A percentile compares a stretch with the other conserved stretches of the same genome.
Evolutionary conservation across 2,797 vertebrate genomes (phyloP).

Genomic region (Momotus momota): DNA sequence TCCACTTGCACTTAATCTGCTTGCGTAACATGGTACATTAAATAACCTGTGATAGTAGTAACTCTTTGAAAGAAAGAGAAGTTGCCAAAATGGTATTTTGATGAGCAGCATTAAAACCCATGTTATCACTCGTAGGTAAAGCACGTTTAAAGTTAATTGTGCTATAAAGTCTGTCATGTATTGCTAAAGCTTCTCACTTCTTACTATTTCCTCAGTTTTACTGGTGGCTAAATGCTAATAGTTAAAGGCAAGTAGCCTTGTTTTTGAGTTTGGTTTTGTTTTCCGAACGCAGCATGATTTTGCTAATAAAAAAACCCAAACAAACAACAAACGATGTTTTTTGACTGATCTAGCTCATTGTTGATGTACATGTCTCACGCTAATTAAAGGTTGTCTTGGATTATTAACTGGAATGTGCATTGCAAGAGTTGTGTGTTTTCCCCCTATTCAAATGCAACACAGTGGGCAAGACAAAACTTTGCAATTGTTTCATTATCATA

Average conservation of each 20-base stretch:
- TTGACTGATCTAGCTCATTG: not conserved
- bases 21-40: accelerated
- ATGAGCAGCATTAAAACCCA: not conserved
- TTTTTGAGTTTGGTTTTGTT: not conserved
- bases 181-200: not conserved
- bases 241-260: not conserved
- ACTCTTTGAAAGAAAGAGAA: not conserved
- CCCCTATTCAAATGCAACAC: not conserved
- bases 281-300: not conserved
- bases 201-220: not conserved
- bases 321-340: not conserved
- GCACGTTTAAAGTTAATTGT: not conserved
- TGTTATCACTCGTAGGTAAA: not conserved
- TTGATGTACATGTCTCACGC: not conserved
- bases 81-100: not conserved
- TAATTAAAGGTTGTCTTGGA: not conserved
- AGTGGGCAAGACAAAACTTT: not conserved
- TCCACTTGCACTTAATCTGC: not conserved
- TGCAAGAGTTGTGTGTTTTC: not conserved
- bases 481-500: not conserved
- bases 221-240: not conserved
- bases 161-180: not conserved
- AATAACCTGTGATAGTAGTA: not conserved
- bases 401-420: not conserved
- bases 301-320: not conserved